A percentile compares a stretch with the other conserved stretches of the same genome.
Conservation (phyloP, 2,888 invertebrate species). For the Dasypogon diadema region DNA sequence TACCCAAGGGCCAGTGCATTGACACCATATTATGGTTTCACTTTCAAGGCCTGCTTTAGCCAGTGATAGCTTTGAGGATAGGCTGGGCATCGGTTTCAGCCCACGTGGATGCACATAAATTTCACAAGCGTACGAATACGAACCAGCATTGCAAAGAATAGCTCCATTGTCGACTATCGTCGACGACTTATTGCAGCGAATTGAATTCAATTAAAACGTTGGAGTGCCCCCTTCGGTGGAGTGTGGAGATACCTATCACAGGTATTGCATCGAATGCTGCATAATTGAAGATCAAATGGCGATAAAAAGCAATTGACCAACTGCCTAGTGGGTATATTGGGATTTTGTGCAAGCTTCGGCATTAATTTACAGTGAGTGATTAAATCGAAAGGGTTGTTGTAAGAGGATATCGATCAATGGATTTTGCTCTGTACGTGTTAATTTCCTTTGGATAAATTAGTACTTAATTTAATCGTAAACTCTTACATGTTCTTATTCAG, state of each 20-base stretch:
- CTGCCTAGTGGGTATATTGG: neutral
- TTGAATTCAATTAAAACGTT: constrained; percentile 43
- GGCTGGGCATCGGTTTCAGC: neutral
- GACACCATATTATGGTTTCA: constrained; percentile 37
- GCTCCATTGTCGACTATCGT: constrained; percentile 6
- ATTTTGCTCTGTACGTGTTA: too few species aligned
- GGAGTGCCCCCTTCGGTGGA: neutral
- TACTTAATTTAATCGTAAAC: too few species aligned
- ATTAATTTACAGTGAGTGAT: neutral
- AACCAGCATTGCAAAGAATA: neutral
- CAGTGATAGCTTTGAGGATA: neutral
- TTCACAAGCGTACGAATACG: neutral
- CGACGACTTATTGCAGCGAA: constrained; percentile 23
- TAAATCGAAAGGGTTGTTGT: too few species aligned
- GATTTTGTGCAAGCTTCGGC: neutral
- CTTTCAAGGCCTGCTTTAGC: constrained; percentile 40
- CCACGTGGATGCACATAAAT: constrained; percentile 38
- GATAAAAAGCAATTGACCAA: constrained; percentile 17
- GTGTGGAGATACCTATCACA: constrained; percentile 20
- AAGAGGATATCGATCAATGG: too few species aligned
- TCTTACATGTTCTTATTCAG: too few species aligned
- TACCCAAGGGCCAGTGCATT: constrained; percentile 34
- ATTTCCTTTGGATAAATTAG: too few species aligned
- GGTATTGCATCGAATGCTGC: constrained; percentile 11
- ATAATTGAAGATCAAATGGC: constrained; percentile 42